Evolutionary conservation across 2,888 invertebrate genomes (phyloP), one percentile per base, ranked within the genome.

Genomic region (Drosophila phalerata): DNA sequence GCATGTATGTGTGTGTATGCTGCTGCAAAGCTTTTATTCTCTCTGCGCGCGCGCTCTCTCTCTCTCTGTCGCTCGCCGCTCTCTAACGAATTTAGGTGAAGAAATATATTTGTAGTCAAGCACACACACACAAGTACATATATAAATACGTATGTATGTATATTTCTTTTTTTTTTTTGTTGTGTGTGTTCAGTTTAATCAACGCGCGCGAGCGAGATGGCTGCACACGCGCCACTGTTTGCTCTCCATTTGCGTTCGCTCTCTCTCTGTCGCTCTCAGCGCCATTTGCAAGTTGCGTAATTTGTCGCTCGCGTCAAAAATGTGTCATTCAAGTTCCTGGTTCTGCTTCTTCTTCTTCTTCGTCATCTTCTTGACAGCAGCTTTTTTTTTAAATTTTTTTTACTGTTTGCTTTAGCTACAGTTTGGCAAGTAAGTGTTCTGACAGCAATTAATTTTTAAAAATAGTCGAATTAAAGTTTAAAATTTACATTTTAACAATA

Each of bases 241-340:
- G 30, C 28, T 30, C 58, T 52, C 62, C 64, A 67, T 68, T 71
- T 62, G 57, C 64, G 1, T 3, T 22, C 22, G 1, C 22, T 22
- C 22, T 22, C 22, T 22, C 22, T 22, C 22, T 22, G 3, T 4
- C 22, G 22, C 22, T 9, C 30, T 72, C 68, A 61, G 51, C 72
- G 82, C 86, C 83, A 85, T 88, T 85, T 85, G 69, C 75, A 77
- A 81, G 88, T 90, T 88, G 84, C 90, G 88, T 88, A 88, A 90
- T 90, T 80, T 30, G 30, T 30, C 30, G 30, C 67, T 69, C 64
- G 64, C 52, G 80, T 73, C 75, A 81, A 78, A 77, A 90, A 90
- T 88, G 90, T 88, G 88, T 88, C 88, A 88, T 90, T 88, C 89
- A 86, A 77, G 76, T 77, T 77, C 77, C 77, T 77, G 77, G 76